Base-by-base conservation (phyloP, 2,113 vertebrate genomes). In the Gavialis gangeticus region DNA sequence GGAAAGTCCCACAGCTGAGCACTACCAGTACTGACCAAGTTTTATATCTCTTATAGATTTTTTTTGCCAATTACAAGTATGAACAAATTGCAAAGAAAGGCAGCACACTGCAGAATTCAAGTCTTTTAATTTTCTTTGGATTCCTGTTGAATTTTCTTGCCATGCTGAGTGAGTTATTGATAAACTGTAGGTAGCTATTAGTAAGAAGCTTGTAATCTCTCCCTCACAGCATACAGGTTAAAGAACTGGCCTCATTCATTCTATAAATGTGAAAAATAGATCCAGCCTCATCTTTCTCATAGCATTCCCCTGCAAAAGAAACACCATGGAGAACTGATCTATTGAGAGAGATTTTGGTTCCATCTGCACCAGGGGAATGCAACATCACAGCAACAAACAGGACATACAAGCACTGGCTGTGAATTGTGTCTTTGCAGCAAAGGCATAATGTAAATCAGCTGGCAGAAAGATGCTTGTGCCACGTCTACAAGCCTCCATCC, bases 291-390 rank as follows among this genome's bases (percentile, higher is more conserved):
- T 1, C 1, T 1, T 64, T 54, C 59, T 84, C 11, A 1, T 19
- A 87, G 13, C 9, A 76, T 28, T 84, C 66, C 84, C 66, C 76
- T 55, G 67, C 82, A 82, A 78, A 55, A 10, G 9, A 85, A 82
- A 2, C 3, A n/a, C 28, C 17, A 3, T 66, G 19, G 4, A 79
- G 0, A 1, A 28, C 60, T 62, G 34, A 25, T 10, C 1, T 1
- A 27, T 24, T 66, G 14, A 80, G 12, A 92, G 66, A 19, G 25
- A 4, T 21, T 22, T n/a, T 19, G 62, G 66, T 66, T 71, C 24
- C 27, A 24, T 30, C 73, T 75, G 34, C 24, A 80, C 24, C 16
- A 59, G 55, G 66, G 34, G 12, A 87, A 69, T 22, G 69, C 67
- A 94, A 59, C 56, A 58, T 21, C 24, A 88, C 28, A 60, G 79